These are phyloP conservation scores for Neogale vison DNA, from an alignment of 2,113 vertebrate species.

Conservation along the genomic window DNA sequence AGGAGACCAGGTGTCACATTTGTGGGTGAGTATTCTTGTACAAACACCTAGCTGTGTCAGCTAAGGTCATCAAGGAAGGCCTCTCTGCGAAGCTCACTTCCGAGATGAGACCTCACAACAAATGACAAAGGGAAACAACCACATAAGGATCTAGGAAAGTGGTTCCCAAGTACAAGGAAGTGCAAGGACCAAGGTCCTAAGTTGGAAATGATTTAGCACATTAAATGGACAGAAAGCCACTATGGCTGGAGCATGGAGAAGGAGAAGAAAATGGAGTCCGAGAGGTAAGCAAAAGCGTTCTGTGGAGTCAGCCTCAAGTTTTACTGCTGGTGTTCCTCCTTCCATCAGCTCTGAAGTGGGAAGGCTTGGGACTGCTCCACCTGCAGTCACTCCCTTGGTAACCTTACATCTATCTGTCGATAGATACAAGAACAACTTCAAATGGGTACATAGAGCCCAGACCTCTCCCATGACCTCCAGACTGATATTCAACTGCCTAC, in stretches of 20 bases:
- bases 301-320: neutral
- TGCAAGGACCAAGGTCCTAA: neutral
- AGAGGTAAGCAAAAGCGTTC: neutral
- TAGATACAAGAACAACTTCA: neutral
- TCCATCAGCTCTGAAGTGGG: neutral
- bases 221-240: neutral
- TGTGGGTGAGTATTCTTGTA: neutral
- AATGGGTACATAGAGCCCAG: neutral
- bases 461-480: neutral
- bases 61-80: neutral
- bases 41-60: neutral
- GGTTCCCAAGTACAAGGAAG: neutral
- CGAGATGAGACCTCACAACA: neutral
- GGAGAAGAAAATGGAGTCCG: neutral
- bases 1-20: neutral
- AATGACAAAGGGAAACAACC: neutral
- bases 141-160: neutral
- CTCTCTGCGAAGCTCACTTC: neutral
- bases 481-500: neutral
- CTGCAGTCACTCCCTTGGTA: no score
- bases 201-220: neutral
- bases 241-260: neutral
- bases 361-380: neutral
- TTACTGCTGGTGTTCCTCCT: neutral
- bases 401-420: neutral